phyloP scores from a whole-genome alignment of 2,797 vertebrate genomes.

The Schizopygopsis malacanthus region DNA sequence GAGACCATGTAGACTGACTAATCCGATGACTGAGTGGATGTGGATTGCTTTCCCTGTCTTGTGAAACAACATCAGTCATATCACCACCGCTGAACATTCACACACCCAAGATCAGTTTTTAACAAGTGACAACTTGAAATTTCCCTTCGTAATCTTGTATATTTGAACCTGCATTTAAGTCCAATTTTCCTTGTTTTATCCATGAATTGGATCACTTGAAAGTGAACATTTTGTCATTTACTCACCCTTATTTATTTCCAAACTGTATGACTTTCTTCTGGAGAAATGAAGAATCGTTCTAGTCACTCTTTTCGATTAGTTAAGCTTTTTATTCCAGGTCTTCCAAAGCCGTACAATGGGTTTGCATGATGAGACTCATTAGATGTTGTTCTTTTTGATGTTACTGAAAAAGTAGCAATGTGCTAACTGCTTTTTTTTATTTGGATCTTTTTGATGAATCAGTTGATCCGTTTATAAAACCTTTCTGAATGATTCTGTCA shows the following conservation, averaged over 20 bases:
- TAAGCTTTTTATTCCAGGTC: neutral
- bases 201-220: neutral
- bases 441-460: neutral
- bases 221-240: neutral
- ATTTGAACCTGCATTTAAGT: neutral
- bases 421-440: neutral
- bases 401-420: neutral
- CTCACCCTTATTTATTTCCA: neutral
- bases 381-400: neutral
- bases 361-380: neutral
- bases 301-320: no score
- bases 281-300: neutral
- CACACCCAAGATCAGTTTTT: conserved; percentile 7
- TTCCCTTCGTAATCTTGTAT: neutral
- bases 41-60: conserved; percentile 58
- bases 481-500: neutral
- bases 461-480: neutral
- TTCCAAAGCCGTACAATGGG: neutral
- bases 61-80: conserved; percentile 62
- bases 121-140: conserved; percentile 16
- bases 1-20: conserved; percentile 22
- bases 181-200: neutral
- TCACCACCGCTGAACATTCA: conserved; percentile 31
- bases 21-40: conserved; percentile 2
- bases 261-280: neutral